phyloP scores from a whole-genome alignment of 2,113 vertebrate genomes.

The Hemicordylus capensis region DNA sequence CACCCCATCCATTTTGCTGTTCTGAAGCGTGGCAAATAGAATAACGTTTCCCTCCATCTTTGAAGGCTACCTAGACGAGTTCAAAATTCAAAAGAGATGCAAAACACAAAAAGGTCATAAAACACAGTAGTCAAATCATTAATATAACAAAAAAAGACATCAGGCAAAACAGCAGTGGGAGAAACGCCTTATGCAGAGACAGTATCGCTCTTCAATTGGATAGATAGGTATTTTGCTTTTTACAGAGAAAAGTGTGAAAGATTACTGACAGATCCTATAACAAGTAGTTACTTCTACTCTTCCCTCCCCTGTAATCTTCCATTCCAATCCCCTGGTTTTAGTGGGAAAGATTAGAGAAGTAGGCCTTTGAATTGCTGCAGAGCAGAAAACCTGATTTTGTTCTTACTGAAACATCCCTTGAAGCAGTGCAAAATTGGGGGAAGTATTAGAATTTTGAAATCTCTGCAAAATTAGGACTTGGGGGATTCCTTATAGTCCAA shows the following conservation, averaged over 20 bases:
- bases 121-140: background rate
- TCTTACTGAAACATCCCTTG: background rate
- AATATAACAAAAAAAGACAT: background rate
- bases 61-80: background rate
- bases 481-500: no score
- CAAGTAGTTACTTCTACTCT: background rate
- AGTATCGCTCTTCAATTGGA: background rate
- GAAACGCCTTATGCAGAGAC: background rate
- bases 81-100: background rate
- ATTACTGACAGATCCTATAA: background rate
- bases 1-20: background rate
- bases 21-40: background rate
- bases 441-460: background rate
- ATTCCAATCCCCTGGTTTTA: background rate
- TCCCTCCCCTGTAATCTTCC: background rate
- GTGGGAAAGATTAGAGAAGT: background rate
- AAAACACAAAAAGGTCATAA: background rate
- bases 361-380: background rate
- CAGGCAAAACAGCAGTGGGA: background rate
- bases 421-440: background rate
- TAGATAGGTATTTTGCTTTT: background rate
- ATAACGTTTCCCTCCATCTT: no score
- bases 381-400: background rate
- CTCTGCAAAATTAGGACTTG: background rate
- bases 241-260: background rate